Evolutionary conservation across 2,888 invertebrate genomes (phyloP).

Genomic region (Ypsolopha scabrella): DNA sequence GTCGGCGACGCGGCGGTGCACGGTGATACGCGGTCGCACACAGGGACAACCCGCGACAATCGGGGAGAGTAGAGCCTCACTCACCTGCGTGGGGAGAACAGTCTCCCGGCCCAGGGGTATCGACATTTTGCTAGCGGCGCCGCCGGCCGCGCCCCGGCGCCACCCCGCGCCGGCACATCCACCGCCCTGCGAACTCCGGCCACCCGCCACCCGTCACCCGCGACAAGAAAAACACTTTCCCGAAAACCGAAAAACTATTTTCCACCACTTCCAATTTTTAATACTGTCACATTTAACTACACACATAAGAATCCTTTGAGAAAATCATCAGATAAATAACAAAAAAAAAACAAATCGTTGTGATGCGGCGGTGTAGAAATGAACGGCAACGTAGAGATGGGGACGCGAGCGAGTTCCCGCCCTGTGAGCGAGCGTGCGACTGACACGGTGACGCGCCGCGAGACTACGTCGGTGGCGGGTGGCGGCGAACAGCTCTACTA

Average conservation of each 20-base stretch:
- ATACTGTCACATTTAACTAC: slow-evolving; percentile 18
- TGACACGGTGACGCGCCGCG: slow-evolving; percentile 34
- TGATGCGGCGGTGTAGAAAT: background rate
- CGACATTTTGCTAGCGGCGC: slow-evolving; percentile 67
- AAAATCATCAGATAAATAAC: background rate
- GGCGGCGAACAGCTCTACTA: slow-evolving; percentile 19
- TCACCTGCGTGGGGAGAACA: slow-evolving; percentile 64
- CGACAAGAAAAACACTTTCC: slow-evolving; percentile 60
- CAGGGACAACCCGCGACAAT: background rate
- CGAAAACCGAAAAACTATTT: slow-evolving; percentile 24
- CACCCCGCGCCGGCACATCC: slow-evolving; percentile 62
- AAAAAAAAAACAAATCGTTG: background rate
- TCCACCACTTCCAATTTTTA: slow-evolving; percentile 22
- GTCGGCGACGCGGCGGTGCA: background rate
- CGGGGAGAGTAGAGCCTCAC: slow-evolving; percentile 15
- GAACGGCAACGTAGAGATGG: slow-evolving; percentile 18
- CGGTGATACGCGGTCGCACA: background rate
- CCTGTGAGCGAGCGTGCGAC: slow-evolving; percentile 51
- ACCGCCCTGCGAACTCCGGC: slow-evolving; percentile 47
- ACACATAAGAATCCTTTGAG: too few relatives aligned
- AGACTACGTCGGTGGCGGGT: slow-evolving; percentile 12
- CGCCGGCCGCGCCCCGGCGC: slow-evolving; percentile 68
- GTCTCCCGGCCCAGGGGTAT: slow-evolving; percentile 67
- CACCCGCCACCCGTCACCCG: slow-evolving; percentile 19
- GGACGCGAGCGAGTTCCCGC: slow-evolving; percentile 26